phyloP scores from a whole-genome alignment of 2,113 vertebrate species.

The Ovis aries region ARS-UI_Ramb_v3.0 NC_056060.1:21424001-21424500 shows the following conservation, averaged over 20 bases:
- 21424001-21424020: background rate
- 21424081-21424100: slow-evolving; percentile 15
- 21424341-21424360: background rate
- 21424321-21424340: background rate
- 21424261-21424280: background rate
- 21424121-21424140: background rate
- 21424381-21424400: slow-evolving; percentile 40
- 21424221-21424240: background rate
- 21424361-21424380: background rate
- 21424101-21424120: background rate
- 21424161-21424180: background rate
- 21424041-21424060: background rate
- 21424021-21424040: background rate
- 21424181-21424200: background rate
- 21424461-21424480: background rate
- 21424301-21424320: background rate
- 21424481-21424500: background rate
- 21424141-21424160: background rate
- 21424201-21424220: background rate
- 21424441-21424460: background rate
- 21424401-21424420: slow-evolving; percentile 22
- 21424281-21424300: background rate
- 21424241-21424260: background rate
- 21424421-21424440: background rate
- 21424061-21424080: background rate